A percentile compares a stretch with the other conserved stretches of the same genome.
phyloP scores from a whole-genome alignment of 92 coral and sea anemone species.

The Virgularia gustaviana region DNA sequence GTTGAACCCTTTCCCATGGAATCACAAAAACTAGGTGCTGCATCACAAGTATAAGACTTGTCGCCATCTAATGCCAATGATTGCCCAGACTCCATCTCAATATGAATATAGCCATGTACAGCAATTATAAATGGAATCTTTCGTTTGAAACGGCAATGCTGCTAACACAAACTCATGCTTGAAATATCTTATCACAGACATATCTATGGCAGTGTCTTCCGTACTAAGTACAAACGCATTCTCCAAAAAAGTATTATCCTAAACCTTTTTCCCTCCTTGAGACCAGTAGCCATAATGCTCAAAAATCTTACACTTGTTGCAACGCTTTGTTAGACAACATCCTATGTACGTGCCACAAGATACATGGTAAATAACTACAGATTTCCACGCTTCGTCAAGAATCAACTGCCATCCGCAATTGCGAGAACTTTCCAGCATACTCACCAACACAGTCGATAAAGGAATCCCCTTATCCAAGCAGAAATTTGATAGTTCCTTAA shows the following conservation, averaged over 20 bases:
- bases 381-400: background rate
- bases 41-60: no score
- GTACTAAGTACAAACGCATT: conserved; percentile 26
- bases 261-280: background rate
- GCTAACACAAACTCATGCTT: conserved; percentile 41
- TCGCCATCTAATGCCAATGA: no score
- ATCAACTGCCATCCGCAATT: background rate
- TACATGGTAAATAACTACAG: conserved; percentile 34
- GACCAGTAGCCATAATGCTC: conserved; percentile 40
- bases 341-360: conserved; percentile 37
- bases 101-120: background rate
- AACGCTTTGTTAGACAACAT: conserved; percentile 33
- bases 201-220: conserved; percentile 35
- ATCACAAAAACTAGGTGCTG: no score
- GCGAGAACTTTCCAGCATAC: background rate
- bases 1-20: no score
- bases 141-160: conserved; percentile 53
- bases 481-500: no score
- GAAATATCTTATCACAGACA: conserved; percentile 26
- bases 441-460: no score
- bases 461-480: no score
- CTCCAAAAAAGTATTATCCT: background rate
- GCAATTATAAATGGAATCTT: conserved; percentile 45
- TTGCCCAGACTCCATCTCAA: background rate
- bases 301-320: conserved; percentile 39